Evolutionary conservation across 2,113 vertebrate species (phyloP).

Genomic region (Hepsetus odoe): DNA sequence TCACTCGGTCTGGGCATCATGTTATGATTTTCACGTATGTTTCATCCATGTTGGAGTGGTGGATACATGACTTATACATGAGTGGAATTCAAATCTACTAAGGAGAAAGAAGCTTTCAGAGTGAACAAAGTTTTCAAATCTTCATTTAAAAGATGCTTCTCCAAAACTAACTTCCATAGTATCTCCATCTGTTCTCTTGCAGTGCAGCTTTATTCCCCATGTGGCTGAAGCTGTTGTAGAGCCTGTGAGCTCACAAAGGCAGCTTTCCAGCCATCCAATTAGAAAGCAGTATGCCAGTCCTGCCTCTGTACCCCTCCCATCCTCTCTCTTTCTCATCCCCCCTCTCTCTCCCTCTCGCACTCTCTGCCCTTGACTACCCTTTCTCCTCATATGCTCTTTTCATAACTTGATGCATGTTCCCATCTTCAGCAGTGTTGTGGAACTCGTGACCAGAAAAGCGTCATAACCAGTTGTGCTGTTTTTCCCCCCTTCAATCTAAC

Average conservation of each 20-base stretch:
- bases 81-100: no score
- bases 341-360: neutral
- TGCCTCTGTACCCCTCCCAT: constrained; percentile 46
- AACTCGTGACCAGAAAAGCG: constrained; percentile 53
- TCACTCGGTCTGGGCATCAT: neutral
- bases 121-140: neutral
- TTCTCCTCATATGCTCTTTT: neutral
- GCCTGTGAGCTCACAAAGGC: constrained; percentile 77
- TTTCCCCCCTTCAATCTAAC: constrained; percentile 47
- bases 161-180: no score
- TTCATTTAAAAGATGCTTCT: neutral
- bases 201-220: constrained; percentile 44
- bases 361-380: neutral
- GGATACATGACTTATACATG: neutral
- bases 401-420: neutral
- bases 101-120: no score
- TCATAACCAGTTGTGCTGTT: constrained; percentile 72
- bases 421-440: neutral
- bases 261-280: constrained; percentile 76
- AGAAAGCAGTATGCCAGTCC: constrained; percentile 60
- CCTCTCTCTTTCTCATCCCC: constrained; percentile 47
- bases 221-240: constrained; percentile 71
- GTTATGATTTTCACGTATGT: no score
- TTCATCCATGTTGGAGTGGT: neutral
- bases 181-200: neutral